phyloP scores from a whole-genome alignment of 2,888 invertebrate genomes.

The Falcaria lacertinaria region DNA sequence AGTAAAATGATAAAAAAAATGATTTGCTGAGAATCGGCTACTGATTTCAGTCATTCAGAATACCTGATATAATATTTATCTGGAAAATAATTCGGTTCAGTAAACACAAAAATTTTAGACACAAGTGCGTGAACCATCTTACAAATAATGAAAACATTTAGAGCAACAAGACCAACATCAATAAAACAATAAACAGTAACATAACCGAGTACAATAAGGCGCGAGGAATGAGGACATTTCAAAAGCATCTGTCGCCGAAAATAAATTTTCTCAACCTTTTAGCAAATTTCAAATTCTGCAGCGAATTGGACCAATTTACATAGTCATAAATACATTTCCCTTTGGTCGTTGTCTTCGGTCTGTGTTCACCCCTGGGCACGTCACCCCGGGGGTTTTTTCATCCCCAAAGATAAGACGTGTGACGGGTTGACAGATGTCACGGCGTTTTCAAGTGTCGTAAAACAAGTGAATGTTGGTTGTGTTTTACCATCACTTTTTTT shows the following conservation, averaged over 20 bases:
- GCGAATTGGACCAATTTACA: constrained; percentile 69
- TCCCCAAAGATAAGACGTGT: constrained; percentile 67
- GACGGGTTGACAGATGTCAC: constrained; percentile 72
- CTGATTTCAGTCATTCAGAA: too few relatives aligned
- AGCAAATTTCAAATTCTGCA: constrained; percentile 49
- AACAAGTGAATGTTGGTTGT: constrained; percentile 50
- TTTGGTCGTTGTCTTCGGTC: constrained; percentile 39
- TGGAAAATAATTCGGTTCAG: too few relatives aligned
- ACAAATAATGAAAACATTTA: too few relatives aligned
- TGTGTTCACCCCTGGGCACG: constrained; percentile 30
- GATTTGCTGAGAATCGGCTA: too few relatives aligned
- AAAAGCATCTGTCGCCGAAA: constrained; percentile 46
- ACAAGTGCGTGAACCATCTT: too few relatives aligned
- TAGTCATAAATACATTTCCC: constrained; percentile 77
- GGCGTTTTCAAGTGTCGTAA: constrained; percentile 55
- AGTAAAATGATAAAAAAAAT: too few relatives aligned
- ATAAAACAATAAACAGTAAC: constrained; percentile 19
- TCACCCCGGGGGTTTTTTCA: constrained; percentile 58
- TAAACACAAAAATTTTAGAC: too few relatives aligned
- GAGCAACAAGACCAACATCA: constrained; percentile 11
- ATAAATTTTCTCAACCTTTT: constrained; percentile 43
- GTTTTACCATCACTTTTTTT: constrained; percentile 10
- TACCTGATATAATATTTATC: too few relatives aligned
- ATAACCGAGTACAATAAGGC: constrained; percentile 21
- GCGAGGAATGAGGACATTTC: constrained; percentile 31